Evolutionary conservation across 2,113 vertebrate species (phyloP).

Genomic region (Psammodynastes pulverulentus): DNA sequence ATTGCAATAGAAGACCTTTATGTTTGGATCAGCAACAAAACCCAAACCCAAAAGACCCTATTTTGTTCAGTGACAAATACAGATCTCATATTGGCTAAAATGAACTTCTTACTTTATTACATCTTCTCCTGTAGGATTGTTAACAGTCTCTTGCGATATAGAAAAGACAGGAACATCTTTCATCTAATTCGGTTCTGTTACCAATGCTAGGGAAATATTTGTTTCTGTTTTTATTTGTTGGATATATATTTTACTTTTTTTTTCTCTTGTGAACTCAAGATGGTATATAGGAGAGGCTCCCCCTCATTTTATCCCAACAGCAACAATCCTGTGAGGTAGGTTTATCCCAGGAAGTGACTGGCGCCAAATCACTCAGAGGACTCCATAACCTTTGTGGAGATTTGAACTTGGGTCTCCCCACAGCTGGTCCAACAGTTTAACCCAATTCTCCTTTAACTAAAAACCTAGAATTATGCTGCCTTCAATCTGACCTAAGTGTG

Average conservation of each 20-base stretch:
- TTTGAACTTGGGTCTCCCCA: not conserved
- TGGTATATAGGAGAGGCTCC: not conserved
- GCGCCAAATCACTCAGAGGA: not conserved
- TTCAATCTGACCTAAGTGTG: no score
- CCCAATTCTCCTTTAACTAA: not conserved
- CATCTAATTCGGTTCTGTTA: not conserved
- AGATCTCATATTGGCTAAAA: not conserved
- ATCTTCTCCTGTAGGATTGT: not conserved
- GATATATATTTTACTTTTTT: not conserved
- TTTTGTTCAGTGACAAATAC: not conserved
- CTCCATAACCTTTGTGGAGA: not conserved
- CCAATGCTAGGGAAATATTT: not conserved
- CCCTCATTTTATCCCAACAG: no score
- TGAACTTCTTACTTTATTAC: not conserved
- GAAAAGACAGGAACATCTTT: not conserved
- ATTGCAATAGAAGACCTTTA: not conserved
- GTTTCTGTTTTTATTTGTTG: not conserved
- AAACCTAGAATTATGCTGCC: no score
- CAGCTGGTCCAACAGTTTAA: not conserved
- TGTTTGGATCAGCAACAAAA: not conserved
- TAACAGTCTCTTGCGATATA: not conserved
- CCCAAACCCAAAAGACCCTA: not conserved
- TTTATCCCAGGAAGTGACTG: not conserved
- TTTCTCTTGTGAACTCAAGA: not conserved
- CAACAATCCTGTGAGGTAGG: not conserved